Evolutionary conservation across 2,113 vertebrate genomes (phyloP).

Genomic region (Gavia stellata): DNA sequence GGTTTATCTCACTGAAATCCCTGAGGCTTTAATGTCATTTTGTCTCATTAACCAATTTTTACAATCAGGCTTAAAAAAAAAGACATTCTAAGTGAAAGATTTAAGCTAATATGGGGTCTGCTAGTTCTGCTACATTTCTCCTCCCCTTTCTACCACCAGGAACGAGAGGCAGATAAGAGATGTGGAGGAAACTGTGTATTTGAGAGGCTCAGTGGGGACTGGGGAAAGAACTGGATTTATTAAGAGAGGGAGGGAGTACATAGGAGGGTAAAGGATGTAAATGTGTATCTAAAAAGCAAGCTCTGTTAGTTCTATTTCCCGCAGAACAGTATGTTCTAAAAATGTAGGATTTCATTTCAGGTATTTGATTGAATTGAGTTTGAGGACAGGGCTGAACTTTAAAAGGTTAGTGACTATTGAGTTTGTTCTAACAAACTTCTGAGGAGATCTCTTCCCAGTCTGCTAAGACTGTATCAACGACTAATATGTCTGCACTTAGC

Average conservation of each 20-base stretch:
- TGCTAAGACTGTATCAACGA: background rate
- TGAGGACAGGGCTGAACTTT: background rate
- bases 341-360: background rate
- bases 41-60: background rate
- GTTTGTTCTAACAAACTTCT: background rate
- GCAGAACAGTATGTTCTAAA: background rate
- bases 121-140: background rate
- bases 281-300: background rate
- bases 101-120: background rate
- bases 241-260: background rate
- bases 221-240: background rate
- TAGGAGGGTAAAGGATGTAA: background rate
- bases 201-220: background rate
- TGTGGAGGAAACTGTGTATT: background rate
- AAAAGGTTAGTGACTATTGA: background rate
- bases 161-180: background rate
- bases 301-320: background rate
- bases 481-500: background rate
- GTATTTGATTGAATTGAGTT: background rate
- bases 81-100: background rate
- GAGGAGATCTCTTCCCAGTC: background rate
- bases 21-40: constrained; percentile 8
- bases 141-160: background rate
- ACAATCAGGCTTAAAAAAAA: too few relatives aligned
- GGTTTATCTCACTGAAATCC: background rate